Conservation (phyloP, 1,140 invertebrate species). For the Bradysia coprophila region DNA sequence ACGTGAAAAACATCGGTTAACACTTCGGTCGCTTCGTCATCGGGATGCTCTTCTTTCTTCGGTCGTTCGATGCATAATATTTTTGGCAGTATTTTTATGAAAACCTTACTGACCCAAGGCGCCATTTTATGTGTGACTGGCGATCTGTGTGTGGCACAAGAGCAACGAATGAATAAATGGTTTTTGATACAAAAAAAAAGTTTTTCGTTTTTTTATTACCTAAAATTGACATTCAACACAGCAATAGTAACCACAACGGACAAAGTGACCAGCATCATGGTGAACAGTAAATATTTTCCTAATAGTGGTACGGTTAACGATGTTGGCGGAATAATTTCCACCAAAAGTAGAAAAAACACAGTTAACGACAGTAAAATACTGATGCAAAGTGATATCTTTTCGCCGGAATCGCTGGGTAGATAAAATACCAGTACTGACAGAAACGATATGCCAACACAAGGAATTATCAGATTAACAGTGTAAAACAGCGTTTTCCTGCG, state of each 20-base stretch:
- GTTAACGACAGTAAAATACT: constrained; percentile 96
- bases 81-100: constrained; percentile 76
- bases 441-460: constrained; percentile 92
- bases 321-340: constrained; percentile 98
- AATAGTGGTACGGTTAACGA: constrained; percentile 92
- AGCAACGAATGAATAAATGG: neutral
- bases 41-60: constrained; percentile 43
- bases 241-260: constrained; percentile 96
- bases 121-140: constrained; percentile 92
- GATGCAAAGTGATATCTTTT: constrained; percentile 95
- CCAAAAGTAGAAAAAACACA: constrained; percentile 95
- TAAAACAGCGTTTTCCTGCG: constrained; percentile 94
- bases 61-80: constrained; percentile 70
- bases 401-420: constrained; percentile 92
- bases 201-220: constrained; percentile 21
- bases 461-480: constrained; percentile 91
- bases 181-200: neutral
- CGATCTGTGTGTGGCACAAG: constrained; percentile 26
- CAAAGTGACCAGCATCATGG: constrained; percentile 95
- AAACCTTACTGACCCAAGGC: constrained; percentile 73
- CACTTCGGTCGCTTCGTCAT: constrained; percentile 44
- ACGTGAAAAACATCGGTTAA: constrained; percentile 53
- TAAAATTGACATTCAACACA: constrained; percentile 96
- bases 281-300: constrained; percentile 97
- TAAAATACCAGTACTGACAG: constrained; percentile 97